phyloP scores from a whole-genome alignment of 2,888 invertebrate genomes.

The Mylabris sibirica region DNA sequence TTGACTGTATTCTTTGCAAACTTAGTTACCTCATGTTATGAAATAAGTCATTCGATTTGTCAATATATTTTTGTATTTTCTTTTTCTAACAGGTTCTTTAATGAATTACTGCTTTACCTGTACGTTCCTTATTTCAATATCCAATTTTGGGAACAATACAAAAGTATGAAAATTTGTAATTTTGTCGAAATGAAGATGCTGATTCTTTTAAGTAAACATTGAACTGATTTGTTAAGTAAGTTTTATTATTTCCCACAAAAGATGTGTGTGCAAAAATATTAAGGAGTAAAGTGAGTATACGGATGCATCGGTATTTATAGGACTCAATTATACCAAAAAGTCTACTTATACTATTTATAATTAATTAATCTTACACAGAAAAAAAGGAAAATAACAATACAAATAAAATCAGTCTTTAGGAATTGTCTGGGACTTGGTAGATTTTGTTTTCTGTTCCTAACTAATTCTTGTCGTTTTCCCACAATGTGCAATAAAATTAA shows the following conservation, averaged over 20 bases:
- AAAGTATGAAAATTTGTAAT: too few relatives aligned
- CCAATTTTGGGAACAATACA: too few relatives aligned
- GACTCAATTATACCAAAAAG: not conserved
- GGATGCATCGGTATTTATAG: not conserved
- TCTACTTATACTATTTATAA: not conserved
- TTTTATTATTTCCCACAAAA: too few relatives aligned
- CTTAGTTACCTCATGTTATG: not conserved
- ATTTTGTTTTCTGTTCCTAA: not conserved
- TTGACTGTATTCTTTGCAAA: not conserved
- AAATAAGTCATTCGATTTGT: not conserved
- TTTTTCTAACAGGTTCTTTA: not conserved
- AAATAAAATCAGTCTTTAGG: constrained; percentile 5
- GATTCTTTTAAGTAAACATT: too few relatives aligned
- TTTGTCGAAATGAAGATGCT: too few relatives aligned
- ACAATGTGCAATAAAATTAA: too few relatives aligned
- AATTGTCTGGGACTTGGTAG: not conserved
- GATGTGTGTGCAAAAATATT: too few relatives aligned
- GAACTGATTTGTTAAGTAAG: too few relatives aligned
- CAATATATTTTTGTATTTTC: not conserved
- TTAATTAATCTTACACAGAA: not conserved
- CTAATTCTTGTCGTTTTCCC: not conserved
- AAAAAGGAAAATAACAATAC: constrained; percentile 8
- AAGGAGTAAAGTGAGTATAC: too few relatives aligned
- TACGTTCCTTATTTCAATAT: not conserved
- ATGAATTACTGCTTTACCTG: not conserved